Evolutionary conservation across 2,113 vertebrate species (phyloP), one percentile per base, ranked within the genome.

Genomic region (Proterorhinus semilunaris): DNA sequence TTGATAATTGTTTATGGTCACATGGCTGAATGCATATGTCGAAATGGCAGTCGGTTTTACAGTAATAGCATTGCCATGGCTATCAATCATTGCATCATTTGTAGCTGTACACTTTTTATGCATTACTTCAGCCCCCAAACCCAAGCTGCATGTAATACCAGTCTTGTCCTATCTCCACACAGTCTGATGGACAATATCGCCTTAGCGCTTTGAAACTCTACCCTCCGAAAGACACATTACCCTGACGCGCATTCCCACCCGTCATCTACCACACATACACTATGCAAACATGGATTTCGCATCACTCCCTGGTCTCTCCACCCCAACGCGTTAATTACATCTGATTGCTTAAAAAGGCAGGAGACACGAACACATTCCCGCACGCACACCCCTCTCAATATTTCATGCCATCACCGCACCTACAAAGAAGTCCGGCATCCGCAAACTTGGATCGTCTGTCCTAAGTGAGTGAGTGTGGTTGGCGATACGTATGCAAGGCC

Each of bases 261-360:
- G 43, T n/a, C 3, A 44, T 12, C 10, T 46, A 10, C 50, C 21
- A 43, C 43, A 21, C 16, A 64, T 59, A 68, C 77, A 43, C 63
- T 81, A 70, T 77, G 70, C 75, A 82, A 73, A 79, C 59, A 53
- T 66, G 48, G 70, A 53, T 36, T 17, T 63, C 17, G 48, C 73
- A 50, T 49, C 66, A 45, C 47, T 48, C 51, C 54, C 65, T 43
- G 10, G 72, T 47, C 65, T 62, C 36, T 7, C 72, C 21, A 67
- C 58, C 81, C 72, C 80, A 72, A 81, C 83, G 76, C 84, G 89
- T 87, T 92, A 94, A 94, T 94, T 93, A 92, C 89, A 92, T 57
- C 87, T 90, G 91, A 94, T 91, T 89, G 82, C 87, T 92, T 93
- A 90, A 91, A 92, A 93, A 94, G 89, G 87, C 92, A 90, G 91